A percentile compares a stretch with the other conserved stretches of the same genome.
phyloP scores from a whole-genome alignment of 2,888 invertebrate species.

The Parnassius mnemosyne region DNA sequence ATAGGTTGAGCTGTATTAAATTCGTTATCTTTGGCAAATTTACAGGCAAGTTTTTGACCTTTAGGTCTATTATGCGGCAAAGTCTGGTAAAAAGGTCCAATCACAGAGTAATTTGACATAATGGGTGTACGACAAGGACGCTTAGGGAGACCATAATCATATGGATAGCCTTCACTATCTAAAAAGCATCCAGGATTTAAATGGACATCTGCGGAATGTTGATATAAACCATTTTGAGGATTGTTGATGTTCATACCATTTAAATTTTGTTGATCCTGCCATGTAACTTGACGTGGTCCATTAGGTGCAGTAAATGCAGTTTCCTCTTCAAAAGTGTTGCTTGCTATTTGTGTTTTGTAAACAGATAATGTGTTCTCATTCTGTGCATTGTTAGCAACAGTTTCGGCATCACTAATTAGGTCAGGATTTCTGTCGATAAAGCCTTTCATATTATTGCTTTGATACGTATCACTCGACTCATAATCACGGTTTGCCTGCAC shows the following conservation, averaged over 20 bases:
- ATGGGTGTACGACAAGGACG: slow-evolving; percentile 73
- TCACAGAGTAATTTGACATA: slow-evolving; percentile 68
- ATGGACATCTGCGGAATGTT: slow-evolving; percentile 87
- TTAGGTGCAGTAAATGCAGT: slow-evolving; percentile 65
- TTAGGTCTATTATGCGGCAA: slow-evolving; percentile 86
- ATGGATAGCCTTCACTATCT: slow-evolving; percentile 89
- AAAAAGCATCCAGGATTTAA: slow-evolving; percentile 88
- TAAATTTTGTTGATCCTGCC: slow-evolving; percentile 74
- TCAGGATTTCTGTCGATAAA: slow-evolving; percentile 88
- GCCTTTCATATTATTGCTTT: slow-evolving; percentile 73
- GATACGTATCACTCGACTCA: slow-evolving; percentile 76
- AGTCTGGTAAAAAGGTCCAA: slow-evolving; percentile 85
- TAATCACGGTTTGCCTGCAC: slow-evolving; percentile 77
- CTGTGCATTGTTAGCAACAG: slow-evolving; percentile 72
- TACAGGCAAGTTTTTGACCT: slow-evolving; percentile 74
- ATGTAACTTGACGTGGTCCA: slow-evolving; percentile 76
- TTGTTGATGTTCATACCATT: slow-evolving; percentile 57
- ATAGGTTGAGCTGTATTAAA: slow-evolving; percentile 63
- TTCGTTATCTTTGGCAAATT: slow-evolving; percentile 74
- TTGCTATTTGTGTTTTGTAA: slow-evolving; percentile 65
- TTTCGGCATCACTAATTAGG: slow-evolving; percentile 89
- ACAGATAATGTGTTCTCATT: slow-evolving; percentile 72
- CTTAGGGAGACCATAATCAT: slow-evolving; percentile 88
- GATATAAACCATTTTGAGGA: slow-evolving; percentile 80
- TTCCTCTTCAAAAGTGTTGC: slow-evolving; percentile 69